Base-by-base conservation (phyloP, 1,140 invertebrate genomes). In the Drosophila murphyi region DNA sequence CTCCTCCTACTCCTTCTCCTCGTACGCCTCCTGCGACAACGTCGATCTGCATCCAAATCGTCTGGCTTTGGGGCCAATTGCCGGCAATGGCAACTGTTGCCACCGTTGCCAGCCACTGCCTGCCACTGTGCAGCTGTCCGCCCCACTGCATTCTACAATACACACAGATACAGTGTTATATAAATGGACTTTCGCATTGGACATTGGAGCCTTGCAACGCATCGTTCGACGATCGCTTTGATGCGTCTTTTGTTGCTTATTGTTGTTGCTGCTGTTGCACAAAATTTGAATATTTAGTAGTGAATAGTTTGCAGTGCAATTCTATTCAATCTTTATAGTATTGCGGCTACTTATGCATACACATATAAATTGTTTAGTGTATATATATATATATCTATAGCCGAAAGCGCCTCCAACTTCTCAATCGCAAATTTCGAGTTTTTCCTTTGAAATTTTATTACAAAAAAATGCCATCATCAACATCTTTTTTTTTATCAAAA, bases 91-190 rank as follows among this genome's bases (percentile, higher is more conserved):
- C 69, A 72, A 43, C 39, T 43, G 39, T 52, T 82, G 80, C 74
- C 78, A 82, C 80, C 39, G 39, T 43, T 47, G 78, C 63, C 70
- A 75, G 81, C 81, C 81, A 86, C 81, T 68, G 55, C 32, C 74
- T 59, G 82, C 78, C 76, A 83, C 64, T 73, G 81, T 86, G 82
- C 82, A 79, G 67, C 72, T 82, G 72, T 76, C 82, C 82, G 78
- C 76, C 76, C 57, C 71, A 72, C 64, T 56, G 52, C 62, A 73
- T 59, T 45, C 64, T 60, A 51, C 50, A 60, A 47, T 32, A 70
- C 45, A 67, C 59, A 57, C 64, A 65, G 41, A 64, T 55, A 76
- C 63, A 20, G 20, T 20, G 0, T 20, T 20, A 20, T 37, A 55
- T 62, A 77, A 39, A 20, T 39, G 29, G 37, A 6, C 2, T 32